phyloP scores from a whole-genome alignment of 2,113 vertebrate species.

The Acrocephalus kingi region DNA sequence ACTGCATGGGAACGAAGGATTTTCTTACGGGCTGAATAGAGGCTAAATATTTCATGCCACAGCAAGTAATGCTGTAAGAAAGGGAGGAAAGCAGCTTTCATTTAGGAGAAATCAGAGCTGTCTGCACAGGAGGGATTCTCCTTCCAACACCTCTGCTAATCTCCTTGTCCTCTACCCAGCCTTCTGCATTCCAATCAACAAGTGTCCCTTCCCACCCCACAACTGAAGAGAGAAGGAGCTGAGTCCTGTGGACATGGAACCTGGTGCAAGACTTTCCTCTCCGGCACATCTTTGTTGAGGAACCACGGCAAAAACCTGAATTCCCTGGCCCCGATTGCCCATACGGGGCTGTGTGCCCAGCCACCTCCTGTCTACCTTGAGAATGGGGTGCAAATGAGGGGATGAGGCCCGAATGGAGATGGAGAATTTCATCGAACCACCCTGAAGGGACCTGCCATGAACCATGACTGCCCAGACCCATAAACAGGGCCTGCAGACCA shows the following conservation, averaged over 20 bases:
- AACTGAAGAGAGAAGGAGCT: background rate
- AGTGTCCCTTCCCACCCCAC: background rate
- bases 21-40: background rate
- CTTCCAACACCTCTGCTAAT: background rate
- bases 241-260: background rate
- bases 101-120: background rate
- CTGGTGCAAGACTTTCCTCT: background rate
- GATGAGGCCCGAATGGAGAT: rapidly evolving
- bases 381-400: background rate
- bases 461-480: background rate
- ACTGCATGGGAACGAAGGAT: background rate
- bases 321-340: rapidly evolving
- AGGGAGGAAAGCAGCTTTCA: slow-evolving; percentile 21
- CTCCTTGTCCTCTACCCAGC: background rate
- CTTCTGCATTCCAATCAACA: background rate
- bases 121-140: background rate
- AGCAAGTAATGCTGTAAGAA: background rate
- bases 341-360: rapidly evolving
- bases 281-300: background rate
- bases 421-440: background rate
- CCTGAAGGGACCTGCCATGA: background rate
- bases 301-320: background rate
- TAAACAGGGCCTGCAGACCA: background rate
- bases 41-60: background rate
- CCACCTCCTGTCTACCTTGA: background rate